Evolutionary conservation across 2,888 invertebrate genomes (phyloP).

Genomic region (Abscondita cerata): DNA sequence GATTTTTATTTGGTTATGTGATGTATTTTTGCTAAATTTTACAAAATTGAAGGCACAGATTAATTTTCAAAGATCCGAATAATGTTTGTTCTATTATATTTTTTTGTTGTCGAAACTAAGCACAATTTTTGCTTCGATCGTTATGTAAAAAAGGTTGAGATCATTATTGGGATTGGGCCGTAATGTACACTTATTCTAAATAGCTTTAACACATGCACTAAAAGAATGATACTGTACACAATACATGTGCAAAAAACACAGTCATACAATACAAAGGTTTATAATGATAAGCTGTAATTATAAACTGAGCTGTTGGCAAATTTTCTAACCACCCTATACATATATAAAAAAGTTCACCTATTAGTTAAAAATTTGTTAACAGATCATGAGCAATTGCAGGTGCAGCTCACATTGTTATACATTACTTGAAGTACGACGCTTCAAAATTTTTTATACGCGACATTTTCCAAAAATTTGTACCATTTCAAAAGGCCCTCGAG

Average conservation of each 20-base stretch:
- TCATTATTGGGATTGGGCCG: slow-evolving; percentile 32
- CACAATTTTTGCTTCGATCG: slow-evolving; percentile 27
- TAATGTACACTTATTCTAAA: slow-evolving; percentile 33
- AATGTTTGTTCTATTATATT: slow-evolving; percentile 15
- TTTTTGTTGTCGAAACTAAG: slow-evolving; percentile 22
- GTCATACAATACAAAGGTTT: slow-evolving; percentile 19
- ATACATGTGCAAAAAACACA: slow-evolving; percentile 21
- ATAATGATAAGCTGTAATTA: slow-evolving; percentile 19
- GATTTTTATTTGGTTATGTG: slow-evolving; percentile 9
- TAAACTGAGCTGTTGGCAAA: slow-evolving; percentile 13
- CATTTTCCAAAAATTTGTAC: slow-evolving; percentile 25
- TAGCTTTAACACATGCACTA: slow-evolving; percentile 20
- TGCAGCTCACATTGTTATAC: slow-evolving; percentile 17
- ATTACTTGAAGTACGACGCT: slow-evolving; percentile 10
- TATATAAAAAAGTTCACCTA: slow-evolving; percentile 15
- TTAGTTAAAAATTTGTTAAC: slow-evolving; percentile 13
- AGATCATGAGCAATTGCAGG: slow-evolving; percentile 11
- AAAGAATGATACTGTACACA: slow-evolving; percentile 29
- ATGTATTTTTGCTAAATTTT: slow-evolving; percentile 14
- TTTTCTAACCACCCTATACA: slow-evolving; percentile 13
- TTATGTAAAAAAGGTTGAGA: slow-evolving; percentile 27
- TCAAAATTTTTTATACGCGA: slow-evolving; percentile 10
- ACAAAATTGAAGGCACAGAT: slow-evolving; percentile 55
- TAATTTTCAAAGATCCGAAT: slow-evolving; percentile 26
- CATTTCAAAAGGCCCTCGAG: slow-evolving; percentile 22